Evolutionary conservation across 2,888 invertebrate genomes (phyloP).

Genomic region (Nomada flava): DNA sequence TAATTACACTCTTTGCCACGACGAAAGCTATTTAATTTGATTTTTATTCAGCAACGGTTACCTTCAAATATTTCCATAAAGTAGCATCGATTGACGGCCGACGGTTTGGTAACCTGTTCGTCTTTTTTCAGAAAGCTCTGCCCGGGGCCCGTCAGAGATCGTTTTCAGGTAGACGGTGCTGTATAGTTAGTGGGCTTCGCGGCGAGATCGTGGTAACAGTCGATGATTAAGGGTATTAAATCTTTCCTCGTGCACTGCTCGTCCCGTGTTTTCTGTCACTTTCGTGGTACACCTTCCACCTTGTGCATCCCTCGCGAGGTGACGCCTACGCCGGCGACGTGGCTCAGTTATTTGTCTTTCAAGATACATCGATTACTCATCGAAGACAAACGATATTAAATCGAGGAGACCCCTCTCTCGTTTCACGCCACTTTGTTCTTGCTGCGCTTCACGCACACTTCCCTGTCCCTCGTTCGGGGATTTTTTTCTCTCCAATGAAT

Average conservation of each 20-base stretch:
- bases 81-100: background rate
- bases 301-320: constrained; percentile 3
- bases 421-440: constrained; percentile 21
- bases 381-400: constrained; percentile 47
- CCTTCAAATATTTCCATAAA: background rate
- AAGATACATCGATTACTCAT: constrained; percentile 58
- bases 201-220: constrained; percentile 36
- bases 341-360: constrained; percentile 51
- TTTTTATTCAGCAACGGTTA: no score
- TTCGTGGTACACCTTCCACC: constrained; percentile 21
- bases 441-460: background rate
- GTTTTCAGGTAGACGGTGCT: constrained; percentile 22
- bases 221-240: constrained; percentile 52
- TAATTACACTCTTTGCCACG: no score
- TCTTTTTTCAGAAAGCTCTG: constrained; percentile 18
- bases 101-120: background rate
- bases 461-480: background rate
- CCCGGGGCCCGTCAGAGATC: constrained; percentile 11
- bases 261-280: constrained; percentile 39
- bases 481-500: background rate
- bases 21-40: no score
- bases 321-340: constrained; percentile 56
- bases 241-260: constrained; percentile 26
- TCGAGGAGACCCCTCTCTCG: constrained; percentile 27
- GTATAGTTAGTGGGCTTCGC: constrained; percentile 38